Base-by-base conservation (phyloP, 2,888 invertebrate genomes). In the Dryobotodes eremita region DNA sequence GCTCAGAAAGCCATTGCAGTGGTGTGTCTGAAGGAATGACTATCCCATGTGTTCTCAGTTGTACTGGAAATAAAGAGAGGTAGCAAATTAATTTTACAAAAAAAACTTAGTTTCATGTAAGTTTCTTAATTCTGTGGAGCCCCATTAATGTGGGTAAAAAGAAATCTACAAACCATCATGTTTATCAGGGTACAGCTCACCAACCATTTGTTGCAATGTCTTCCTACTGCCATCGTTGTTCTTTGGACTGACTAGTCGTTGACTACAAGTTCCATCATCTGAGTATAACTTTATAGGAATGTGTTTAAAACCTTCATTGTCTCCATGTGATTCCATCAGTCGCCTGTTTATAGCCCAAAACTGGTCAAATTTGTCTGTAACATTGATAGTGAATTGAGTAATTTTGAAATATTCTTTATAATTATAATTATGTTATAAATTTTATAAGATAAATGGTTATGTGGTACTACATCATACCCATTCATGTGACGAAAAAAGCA, bases 291-390 rank as follows among this genome's bases (percentile, higher is more conserved):
- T 97, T 86, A 99, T 98, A 75, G 99, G 99, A 97, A 99, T 98
- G 95, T 98, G 97, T 94, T 98, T 98, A 92, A 99, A 99, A 75
- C 98, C 97, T 90, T 99, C 98, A 91, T 98, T 98, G 72, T 98
- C 98, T 73, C 97, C 98, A 85, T 97, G 97, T 0, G 98, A 97
- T 92, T 99, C 99, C 99, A 99, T 99, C 75, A 99, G 96, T 92
- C 99, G 98, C 89, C 99, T 97, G 94, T 99, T 99, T 20, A 99
- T 98, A 6, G 99, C 98, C 99, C 99, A 99, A 95, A 99, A 99
- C 95, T 99, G 99, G 94, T 99, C 99, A 96, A 99, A 99, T 95
- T 99, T 99, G 94, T 99, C 99, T 98, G 95, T 69, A 97, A 97
- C 26, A 70, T 11, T 26, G 4, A n/a, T 10, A 42, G 42, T 13